These are phyloP conservation scores for Pentamera pediparva DNA, from an alignment of 53 echinoderm and acorn worm species.

Conservation along the genomic window DNA sequence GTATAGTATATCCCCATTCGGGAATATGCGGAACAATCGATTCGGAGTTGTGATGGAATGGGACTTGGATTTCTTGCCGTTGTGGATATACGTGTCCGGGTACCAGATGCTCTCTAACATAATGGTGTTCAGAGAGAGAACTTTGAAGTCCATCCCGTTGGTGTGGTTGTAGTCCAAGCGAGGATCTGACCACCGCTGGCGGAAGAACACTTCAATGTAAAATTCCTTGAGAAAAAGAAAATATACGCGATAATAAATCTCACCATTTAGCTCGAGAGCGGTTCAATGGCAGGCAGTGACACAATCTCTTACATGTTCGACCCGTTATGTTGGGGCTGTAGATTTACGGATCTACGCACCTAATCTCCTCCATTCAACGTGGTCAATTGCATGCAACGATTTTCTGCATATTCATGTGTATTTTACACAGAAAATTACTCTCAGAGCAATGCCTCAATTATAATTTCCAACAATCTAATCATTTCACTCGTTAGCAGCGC, in stretches of 20 bases:
- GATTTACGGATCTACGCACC: too few species aligned
- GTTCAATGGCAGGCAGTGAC: too few species aligned
- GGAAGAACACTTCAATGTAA: constrained; percentile 89
- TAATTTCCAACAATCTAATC: too few species aligned
- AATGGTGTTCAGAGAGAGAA: constrained; percentile 82
- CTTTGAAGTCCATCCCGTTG: constrained; percentile 44
- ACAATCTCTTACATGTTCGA: too few species aligned
- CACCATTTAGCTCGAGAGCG: too few species aligned
- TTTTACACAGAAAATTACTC: too few species aligned
- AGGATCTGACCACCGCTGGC: constrained; percentile 87
- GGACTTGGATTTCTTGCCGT: constrained; percentile 75
- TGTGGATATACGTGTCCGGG: constrained; percentile 93
- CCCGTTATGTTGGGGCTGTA: too few species aligned
- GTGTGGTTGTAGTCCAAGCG: constrained; percentile 78
- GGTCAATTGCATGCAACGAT: too few species aligned
- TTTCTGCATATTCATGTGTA: too few species aligned
- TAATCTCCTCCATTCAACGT: too few species aligned
- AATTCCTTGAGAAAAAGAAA: constrained; percentile 61
- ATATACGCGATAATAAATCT: background rate
- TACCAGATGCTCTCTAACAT: constrained; percentile 99
- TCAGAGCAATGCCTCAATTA: too few species aligned
- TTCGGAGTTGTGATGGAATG: constrained; percentile 92
- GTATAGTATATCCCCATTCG: constrained; percentile 79
- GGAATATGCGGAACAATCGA: constrained; percentile 76
- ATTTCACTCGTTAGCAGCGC: too few species aligned